Percentiles rank a stretch among this genome's conserved stretches.
phyloP scores from a whole-genome alignment of 2,797 vertebrate species.

The Sebastes glaucus region DNA sequence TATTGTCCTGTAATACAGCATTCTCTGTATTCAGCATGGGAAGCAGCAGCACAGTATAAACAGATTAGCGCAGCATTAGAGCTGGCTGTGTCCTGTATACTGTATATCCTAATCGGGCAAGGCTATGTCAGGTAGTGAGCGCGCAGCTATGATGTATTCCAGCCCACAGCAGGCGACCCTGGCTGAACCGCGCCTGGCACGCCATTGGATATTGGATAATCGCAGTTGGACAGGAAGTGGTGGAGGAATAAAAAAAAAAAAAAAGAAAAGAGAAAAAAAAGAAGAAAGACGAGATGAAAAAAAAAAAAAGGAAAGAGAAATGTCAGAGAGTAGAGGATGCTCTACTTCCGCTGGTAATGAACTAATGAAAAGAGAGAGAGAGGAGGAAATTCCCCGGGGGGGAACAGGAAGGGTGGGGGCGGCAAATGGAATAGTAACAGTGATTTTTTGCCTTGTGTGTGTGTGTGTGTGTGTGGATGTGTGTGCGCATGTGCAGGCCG shows the following conservation, averaged over 20 bases:
- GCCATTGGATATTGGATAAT: conserved; percentile 56
- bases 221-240: conserved; percentile 68
- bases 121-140: conserved; percentile 49
- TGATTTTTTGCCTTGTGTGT: conserved; percentile 47
- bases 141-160: conserved; percentile 63
- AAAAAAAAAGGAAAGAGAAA: conserved; percentile 16
- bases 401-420: conserved; percentile 48
- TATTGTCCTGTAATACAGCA: background rate
- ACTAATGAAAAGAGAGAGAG: conserved; percentile 56
- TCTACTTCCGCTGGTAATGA: conserved; percentile 64
- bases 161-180: conserved; percentile 61
- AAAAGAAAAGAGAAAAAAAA: too few species aligned
- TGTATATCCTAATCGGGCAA: conserved; percentile 62
- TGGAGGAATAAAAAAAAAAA: conserved; percentile 7
- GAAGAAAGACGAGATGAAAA: background rate
- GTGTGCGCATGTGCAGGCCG: conserved; percentile 51
- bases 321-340: conserved; percentile 30
- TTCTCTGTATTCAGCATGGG: conserved; percentile 19
- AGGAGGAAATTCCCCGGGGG: conserved; percentile 51
- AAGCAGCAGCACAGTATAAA: conserved; percentile 54
- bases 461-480: conserved; percentile 38
- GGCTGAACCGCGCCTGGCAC: conserved; percentile 67
- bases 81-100: conserved; percentile 43
- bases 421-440: conserved; percentile 64
- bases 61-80: conserved; percentile 65